Evolutionary conservation across 2,888 invertebrate species (phyloP).

Genomic region (Apodemia duryi): DNA sequence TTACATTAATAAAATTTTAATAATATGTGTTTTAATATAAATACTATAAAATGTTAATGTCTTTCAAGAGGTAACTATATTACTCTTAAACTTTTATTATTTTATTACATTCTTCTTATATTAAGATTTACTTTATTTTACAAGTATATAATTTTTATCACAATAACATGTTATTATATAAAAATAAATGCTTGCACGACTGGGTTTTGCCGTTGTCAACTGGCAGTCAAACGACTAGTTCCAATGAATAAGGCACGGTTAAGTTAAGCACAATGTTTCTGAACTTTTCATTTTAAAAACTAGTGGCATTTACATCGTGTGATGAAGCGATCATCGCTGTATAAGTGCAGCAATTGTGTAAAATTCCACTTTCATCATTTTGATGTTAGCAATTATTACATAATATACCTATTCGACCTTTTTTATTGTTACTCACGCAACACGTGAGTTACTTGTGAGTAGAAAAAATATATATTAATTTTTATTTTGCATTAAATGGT

Average conservation of each 20-base stretch:
- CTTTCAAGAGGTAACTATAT: background rate
- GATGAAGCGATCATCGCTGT: background rate
- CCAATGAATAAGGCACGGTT: constrained; percentile 30
- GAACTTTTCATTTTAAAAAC: background rate
- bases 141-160: constrained; percentile 37
- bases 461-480: too few species aligned
- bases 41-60: background rate
- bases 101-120: background rate
- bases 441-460: too few species aligned
- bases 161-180: constrained; percentile 51
- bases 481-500: too few species aligned
- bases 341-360: background rate
- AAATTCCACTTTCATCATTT: background rate
- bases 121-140: constrained; percentile 43
- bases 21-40: background rate
- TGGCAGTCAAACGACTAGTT: too few species aligned
- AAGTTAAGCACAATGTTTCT: constrained; percentile 20
- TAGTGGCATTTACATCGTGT: background rate
- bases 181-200: constrained; percentile 76
- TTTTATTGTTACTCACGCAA: too few species aligned
- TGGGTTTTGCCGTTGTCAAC: constrained; percentile 40
- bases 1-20: too few species aligned
- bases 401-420: background rate
- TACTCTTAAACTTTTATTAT: background rate
- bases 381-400: background rate